Percentiles rank a stretch among this genome's conserved stretches.
Evolutionary conservation across 2,113 vertebrate species (phyloP).

Genomic region (Bagarius yarrelli): DNA sequence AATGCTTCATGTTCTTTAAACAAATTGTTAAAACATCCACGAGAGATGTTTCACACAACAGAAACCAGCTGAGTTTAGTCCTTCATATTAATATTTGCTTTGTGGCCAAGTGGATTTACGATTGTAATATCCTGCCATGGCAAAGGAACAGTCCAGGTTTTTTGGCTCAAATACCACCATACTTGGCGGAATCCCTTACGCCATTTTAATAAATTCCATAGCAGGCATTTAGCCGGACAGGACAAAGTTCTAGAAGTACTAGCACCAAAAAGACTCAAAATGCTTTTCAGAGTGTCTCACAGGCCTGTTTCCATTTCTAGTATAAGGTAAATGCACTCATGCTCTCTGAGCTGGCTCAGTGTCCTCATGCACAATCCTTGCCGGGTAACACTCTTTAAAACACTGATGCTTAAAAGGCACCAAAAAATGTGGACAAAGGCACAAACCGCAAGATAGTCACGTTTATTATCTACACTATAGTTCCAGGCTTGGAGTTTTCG

Average conservation of each 20-base stretch:
- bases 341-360: conserved; percentile 5
- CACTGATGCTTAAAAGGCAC: conserved; percentile 57
- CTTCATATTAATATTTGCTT: conserved; percentile 63
- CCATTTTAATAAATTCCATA: conserved; percentile 47
- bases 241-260: conserved; percentile 46
- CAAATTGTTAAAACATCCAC: conserved; percentile 2
- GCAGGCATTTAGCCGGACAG: conserved; percentile 51
- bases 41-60: conserved; percentile 15
- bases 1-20: neutral
- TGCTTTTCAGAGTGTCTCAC: neutral
- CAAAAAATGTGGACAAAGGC: conserved; percentile 71
- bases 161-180: neutral
- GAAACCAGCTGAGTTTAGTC: conserved; percentile 54
- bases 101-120: conserved; percentile 29
- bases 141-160: conserved; percentile 32
- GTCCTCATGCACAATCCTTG: conserved; percentile 22
- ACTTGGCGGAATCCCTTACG: neutral
- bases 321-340: conserved; percentile 7
- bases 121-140: conserved; percentile 46
- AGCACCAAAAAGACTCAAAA: conserved; percentile 48
- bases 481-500: conserved; percentile 91
- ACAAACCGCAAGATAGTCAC: conserved; percentile 62
- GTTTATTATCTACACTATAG: conserved; percentile 80
- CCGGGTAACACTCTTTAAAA: conserved; percentile 33
- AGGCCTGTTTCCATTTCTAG: neutral